phyloP scores from a whole-genome alignment of 2,888 invertebrate genomes.

The Steinernema scapterisci region DNA sequence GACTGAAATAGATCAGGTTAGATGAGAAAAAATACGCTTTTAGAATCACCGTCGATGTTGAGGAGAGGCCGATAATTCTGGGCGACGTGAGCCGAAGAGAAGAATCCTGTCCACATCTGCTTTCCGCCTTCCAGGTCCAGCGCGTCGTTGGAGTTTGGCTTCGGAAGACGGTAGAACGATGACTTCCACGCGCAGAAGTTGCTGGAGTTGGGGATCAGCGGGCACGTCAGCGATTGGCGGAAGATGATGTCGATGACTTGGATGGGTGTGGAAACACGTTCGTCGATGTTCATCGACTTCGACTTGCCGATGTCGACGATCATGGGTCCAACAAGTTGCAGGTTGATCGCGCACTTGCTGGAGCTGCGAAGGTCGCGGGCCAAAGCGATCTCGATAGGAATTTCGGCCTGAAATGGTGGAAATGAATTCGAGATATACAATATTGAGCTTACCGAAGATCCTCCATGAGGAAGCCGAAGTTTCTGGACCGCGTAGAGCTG shows the following conservation, averaged over 20 bases:
- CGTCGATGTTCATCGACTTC: slow-evolving; percentile 52
- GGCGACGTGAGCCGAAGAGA: slow-evolving; percentile 61
- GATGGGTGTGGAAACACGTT: slow-evolving; percentile 68
- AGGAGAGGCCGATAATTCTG: slow-evolving; percentile 53
- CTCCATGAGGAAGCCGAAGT: neutral
- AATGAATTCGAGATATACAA: neutral
- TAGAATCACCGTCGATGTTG: slow-evolving; percentile 55
- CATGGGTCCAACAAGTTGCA: slow-evolving; percentile 58
- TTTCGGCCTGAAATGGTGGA: slow-evolving; percentile 42
- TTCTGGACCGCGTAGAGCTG: slow-evolving; percentile 52
- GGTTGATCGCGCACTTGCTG: slow-evolving; percentile 53
- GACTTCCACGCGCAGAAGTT: slow-evolving; percentile 62
- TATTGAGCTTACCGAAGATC: neutral
- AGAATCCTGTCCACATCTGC: slow-evolving; percentile 66
- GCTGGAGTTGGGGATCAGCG: slow-evolving; percentile 52
- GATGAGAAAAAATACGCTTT: neutral
- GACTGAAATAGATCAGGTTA: slow-evolving; percentile 46
- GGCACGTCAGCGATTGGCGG: slow-evolving; percentile 61
- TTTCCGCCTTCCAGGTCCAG: slow-evolving; percentile 63
- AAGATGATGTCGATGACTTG: slow-evolving; percentile 63
- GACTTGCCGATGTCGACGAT: slow-evolving; percentile 48
- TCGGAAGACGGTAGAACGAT: slow-evolving; percentile 47
- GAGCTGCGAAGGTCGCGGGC: slow-evolving; percentile 54
- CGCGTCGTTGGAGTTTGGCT: slow-evolving; percentile 44
- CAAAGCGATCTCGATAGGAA: slow-evolving; percentile 53